Evolutionary conservation across 2,888 invertebrate species (phyloP).

Genomic region (Acrobasis suavella): DNA sequence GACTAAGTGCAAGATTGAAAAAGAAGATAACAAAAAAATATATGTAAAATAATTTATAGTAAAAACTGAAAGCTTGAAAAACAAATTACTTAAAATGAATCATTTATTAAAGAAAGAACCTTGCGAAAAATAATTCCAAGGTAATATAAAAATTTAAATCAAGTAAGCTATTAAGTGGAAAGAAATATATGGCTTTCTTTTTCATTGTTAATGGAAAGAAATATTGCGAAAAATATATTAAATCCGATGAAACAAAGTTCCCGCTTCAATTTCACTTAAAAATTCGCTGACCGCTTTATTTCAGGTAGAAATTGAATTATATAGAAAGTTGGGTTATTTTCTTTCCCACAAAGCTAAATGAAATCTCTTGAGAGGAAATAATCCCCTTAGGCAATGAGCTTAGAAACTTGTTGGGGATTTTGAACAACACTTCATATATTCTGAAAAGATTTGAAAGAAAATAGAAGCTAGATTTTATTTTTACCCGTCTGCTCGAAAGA

Average conservation of each 20-base stretch:
- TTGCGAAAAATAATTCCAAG: no score
- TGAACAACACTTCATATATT: conserved; percentile 21
- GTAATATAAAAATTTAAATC: no score
- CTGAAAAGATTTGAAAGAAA: conserved; percentile 6
- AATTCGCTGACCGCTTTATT: conserved; percentile 22
- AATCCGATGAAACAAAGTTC: conserved; percentile 13
- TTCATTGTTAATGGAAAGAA: background rate
- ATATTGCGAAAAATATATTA: conserved; percentile 15
- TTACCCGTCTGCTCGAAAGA: background rate
- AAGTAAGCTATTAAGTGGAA: background rate
- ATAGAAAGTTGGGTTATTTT: conserved; percentile 22
- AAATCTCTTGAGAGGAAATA: conserved; percentile 23
- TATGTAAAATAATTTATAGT: no score
- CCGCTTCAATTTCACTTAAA: conserved; percentile 19
- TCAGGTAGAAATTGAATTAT: conserved; percentile 22
- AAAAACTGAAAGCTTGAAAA: no score
- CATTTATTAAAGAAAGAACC: no score
- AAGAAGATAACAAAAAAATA: no score
- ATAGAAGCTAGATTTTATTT: conserved; percentile 1
- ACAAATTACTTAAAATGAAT: no score
- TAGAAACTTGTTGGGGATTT: conserved; percentile 21
- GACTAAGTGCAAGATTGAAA: no score
- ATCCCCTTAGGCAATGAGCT: conserved; percentile 21
- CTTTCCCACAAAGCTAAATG: conserved; percentile 22
- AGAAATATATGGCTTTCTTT: background rate